Evolutionary conservation across 2,888 invertebrate species (phyloP).

Genomic region (Achlya flavicornis): DNA sequence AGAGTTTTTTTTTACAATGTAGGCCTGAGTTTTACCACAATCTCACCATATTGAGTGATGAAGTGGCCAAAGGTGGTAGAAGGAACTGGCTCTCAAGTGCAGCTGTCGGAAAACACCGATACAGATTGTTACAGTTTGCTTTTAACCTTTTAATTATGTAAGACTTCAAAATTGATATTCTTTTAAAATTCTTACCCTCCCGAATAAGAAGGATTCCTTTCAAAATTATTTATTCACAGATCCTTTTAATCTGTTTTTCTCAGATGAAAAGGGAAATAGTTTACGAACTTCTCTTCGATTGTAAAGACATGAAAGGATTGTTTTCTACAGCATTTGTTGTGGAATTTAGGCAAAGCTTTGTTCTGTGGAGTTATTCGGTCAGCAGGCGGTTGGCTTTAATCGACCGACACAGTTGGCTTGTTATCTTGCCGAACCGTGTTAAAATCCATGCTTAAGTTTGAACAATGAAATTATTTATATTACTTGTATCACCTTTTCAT

Average conservation of each 20-base stretch:
- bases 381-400: not conserved
- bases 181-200: slow-evolving; percentile 18
- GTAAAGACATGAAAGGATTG: slow-evolving; percentile 37
- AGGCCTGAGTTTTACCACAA: too few relatives aligned
- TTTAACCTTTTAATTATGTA: too few relatives aligned
- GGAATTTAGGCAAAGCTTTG: slow-evolving; percentile 39
- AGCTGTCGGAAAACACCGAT: too few relatives aligned
- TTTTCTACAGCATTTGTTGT: slow-evolving; percentile 32
- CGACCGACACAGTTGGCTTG: not conserved
- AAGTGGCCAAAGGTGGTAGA: too few relatives aligned
- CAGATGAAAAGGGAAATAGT: slow-evolving; percentile 38
- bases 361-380: not conserved
- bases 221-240: slow-evolving; percentile 31
- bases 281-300: slow-evolving; percentile 35
- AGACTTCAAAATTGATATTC: not conserved
- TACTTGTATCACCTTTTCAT: too few relatives aligned
- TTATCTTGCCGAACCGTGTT: not conserved
- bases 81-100: too few relatives aligned
- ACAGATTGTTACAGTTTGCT: not conserved
- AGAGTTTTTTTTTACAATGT: too few relatives aligned
- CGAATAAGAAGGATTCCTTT: slow-evolving; percentile 18
- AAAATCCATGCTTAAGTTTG: not conserved
- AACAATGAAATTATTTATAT: too few relatives aligned
- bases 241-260: slow-evolving; percentile 34
- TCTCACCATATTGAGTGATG: too few relatives aligned